Evolutionary conservation across 1,140 invertebrate genomes (phyloP), one percentile per base, ranked within the genome.

Genomic region (Brachionus manjavacas): DNA sequence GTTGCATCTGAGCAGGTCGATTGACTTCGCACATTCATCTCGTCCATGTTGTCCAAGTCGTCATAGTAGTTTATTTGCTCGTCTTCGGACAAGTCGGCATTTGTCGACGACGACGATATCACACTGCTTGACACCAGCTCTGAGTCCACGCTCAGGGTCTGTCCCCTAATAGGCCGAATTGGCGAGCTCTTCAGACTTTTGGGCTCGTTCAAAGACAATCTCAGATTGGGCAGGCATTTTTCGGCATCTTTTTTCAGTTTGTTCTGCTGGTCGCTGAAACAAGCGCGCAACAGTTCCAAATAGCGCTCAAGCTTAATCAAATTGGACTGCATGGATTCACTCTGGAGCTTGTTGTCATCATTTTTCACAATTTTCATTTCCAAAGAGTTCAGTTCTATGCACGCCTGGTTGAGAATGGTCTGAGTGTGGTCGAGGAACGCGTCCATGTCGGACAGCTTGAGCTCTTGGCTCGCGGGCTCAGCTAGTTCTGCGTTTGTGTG

Each of bases 41-140:
- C 79, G 4, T 79, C 74, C 20, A 52, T 14, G 25, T 80, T 66
- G 14, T 55, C 78, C 31, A 35, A 35, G 4, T 81, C 52, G 35
- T 81, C 79, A 20, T 81, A 81, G 41, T 81, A 81, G 16, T 81
- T 81, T 9, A 81, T 81, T 46, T 81, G 79, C 31, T 81, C 79
- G 79, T 81, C 79, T 25, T 81, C 79, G 64, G 79, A 81, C 52
- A 81, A 64, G 25, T 81, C 79, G 1, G 52, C 79, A 49, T 76
- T 76, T 3, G 49, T 81, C 79, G 79, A 68, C 25, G 49, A 64
- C n/a, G 49, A 43, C 1, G 79, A 81, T 23, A 81, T 60, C 4
- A 81, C n/a, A 68, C 79, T 81, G 6, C 64, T 81, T 0, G 79
- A 81, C 7, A 68, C 79, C 9, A 81, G 52, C 12, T 81, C 79